Evolutionary conservation across 2,797 vertebrate genomes (phyloP), one percentile per base, ranked within the genome.

Genomic region (Gymnocypris eckloni): DNA sequence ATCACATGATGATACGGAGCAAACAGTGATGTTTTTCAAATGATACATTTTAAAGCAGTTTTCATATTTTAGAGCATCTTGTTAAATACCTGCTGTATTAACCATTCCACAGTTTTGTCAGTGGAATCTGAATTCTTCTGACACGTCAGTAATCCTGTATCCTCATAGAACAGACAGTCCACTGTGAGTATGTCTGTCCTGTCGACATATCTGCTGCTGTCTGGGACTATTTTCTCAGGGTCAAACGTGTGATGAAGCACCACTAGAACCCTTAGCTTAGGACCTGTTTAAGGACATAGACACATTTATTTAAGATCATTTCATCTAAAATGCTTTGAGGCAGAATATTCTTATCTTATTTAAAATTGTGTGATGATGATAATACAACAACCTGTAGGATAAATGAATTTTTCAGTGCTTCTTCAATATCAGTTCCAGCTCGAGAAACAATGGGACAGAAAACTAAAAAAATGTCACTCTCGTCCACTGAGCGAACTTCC

Each of bases 341-440:
- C 2, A 33, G 28, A 2, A 33, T 33, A 33, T 33, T 33, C 28
- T 33, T 33, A 33, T 33, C 28, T 33, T 33, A 33, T 33, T 33
- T 2, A 33, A 33, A 33, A 33, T 33, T 2, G 28, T 33, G 28
- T 33, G 28, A 33, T 2, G 28, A 33, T 33, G 28, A 33, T 33
- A 2, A 33, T 33, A 33, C 0, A 33, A 33, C 28, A 33, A 33
- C 28, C 28, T 33, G 28, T 33, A 33, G 28, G 28, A 33, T 33
- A 33, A 33, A 33, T 33, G 1, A 33, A 33, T 2, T 0, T 33
- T 33, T 33, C 28, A 33, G 41, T 39, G 83, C 86, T 28, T 41
- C 64, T 16, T 85, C 28, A n/a, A 85, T 78, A 15, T 85, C 79
- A 37, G 86, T 82, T 78, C 83, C 83, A 64, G 71, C 79, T 59